Conservation (phyloP, 2,888 invertebrate species). For the Sympetrum striolatum region DNA sequence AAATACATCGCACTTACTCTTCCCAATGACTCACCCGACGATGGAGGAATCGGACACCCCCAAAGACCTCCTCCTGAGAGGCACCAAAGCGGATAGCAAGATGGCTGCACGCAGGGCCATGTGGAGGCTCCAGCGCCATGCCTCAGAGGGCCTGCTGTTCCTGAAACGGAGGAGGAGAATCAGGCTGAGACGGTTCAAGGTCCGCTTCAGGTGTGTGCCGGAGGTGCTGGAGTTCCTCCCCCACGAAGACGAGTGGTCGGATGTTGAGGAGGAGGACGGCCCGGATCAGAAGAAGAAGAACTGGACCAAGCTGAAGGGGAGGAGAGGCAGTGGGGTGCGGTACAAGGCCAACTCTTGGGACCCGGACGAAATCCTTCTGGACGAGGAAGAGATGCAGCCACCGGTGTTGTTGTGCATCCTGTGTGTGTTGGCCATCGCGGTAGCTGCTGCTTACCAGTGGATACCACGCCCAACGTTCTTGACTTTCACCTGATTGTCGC, state of each 20-base stretch:
- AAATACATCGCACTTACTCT: neutral
- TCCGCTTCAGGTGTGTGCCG: conserved; percentile 13
- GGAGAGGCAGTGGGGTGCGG: conserved; percentile 6
- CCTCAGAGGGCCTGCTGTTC: conserved; percentile 8
- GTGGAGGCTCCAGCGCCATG: conserved; percentile 17
- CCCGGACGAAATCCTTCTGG: neutral
- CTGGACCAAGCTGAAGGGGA: neutral
- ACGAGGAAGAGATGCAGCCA: conserved; percentile 26
- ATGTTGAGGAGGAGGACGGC: neutral
- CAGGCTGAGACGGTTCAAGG: neutral
- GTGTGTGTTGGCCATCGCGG: neutral
- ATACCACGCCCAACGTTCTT: neutral
- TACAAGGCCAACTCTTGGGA: conserved; percentile 26
- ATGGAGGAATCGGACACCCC: neutral
- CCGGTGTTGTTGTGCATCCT: conserved; percentile 8
- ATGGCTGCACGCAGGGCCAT: neutral
- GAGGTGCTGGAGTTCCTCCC: conserved; percentile 29
- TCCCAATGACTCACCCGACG: neutral
- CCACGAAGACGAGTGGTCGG: conserved; percentile 25
- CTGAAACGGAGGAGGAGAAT: conserved; percentile 7
- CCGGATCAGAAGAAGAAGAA: neutral
- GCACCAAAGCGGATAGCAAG: neutral
- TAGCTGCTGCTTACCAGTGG: conserved; percentile 11
- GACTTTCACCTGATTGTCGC: neutral
- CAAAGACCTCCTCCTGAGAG: neutral